Conservation (phyloP, 2,797 vertebrate genomes). For the Falco naumanni region DNA sequence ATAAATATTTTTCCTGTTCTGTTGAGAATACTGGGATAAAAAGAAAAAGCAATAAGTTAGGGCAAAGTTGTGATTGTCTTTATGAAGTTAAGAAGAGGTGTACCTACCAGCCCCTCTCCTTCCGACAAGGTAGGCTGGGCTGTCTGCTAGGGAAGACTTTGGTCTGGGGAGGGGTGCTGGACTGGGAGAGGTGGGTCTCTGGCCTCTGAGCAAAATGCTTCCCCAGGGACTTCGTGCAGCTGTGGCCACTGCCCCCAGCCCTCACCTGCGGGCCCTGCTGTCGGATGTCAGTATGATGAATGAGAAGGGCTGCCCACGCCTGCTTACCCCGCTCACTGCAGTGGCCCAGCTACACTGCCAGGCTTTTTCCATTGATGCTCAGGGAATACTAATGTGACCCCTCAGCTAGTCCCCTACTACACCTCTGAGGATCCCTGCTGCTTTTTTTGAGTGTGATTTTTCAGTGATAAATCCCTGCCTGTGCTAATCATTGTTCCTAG, state of each 20-base stretch:
- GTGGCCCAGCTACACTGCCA: not conserved
- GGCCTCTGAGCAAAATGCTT: not conserved
- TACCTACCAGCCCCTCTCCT: not conserved
- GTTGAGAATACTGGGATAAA: not conserved
- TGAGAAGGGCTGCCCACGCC: not conserved
- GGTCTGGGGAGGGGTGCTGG: not conserved
- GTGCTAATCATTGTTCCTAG: not conserved
- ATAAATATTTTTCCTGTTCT: not conserved
- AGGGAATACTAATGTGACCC: not conserved
- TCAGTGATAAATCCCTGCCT: not conserved
- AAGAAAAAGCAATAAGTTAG: not conserved
- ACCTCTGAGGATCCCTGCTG: not conserved
- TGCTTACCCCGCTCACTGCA: accelerated
- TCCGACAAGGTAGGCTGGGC: accelerated
- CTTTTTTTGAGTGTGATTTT: not conserved
- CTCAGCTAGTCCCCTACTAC: not conserved
- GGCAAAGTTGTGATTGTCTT: not conserved
- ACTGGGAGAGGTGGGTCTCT: not conserved
- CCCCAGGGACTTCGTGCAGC: too few species aligned
- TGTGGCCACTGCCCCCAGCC: not conserved
- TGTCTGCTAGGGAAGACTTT: not conserved
- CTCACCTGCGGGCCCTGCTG: accelerated
- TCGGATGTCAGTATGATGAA: accelerated
- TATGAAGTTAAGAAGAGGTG: not conserved
- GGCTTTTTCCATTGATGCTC: not conserved